Conservation (phyloP, 2,113 vertebrate genomes). For the Mandrillus leucophaeus region DNA sequence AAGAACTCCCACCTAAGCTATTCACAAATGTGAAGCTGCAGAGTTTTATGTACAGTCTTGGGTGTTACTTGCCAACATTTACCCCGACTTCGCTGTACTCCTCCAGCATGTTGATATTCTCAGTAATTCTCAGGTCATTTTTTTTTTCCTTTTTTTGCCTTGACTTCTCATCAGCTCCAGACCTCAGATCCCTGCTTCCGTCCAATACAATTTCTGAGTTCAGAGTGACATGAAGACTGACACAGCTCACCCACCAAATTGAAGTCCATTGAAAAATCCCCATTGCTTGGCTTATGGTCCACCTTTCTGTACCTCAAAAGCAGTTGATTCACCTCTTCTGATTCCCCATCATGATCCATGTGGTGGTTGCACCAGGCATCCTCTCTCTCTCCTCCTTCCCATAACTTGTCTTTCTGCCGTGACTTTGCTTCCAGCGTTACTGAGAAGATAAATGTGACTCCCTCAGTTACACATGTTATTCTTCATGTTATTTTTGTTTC, state of each 20-base stretch:
- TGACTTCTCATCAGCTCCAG: background rate
- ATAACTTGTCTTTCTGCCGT: background rate
- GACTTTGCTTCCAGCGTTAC: background rate
- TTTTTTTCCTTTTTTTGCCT: background rate
- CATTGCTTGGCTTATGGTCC: background rate
- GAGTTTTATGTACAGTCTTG: background rate
- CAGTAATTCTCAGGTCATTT: background rate
- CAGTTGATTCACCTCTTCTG: background rate
- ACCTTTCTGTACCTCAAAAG: background rate
- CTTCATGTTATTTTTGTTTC: background rate
- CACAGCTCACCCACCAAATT: background rate
- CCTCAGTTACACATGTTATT: background rate
- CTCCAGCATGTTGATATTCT: background rate
- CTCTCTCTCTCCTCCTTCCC: background rate
- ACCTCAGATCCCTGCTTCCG: background rate
- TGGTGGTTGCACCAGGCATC: no score
- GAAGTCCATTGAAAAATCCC: background rate
- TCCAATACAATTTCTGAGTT: background rate
- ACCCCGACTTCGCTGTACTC: background rate
- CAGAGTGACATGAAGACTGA: background rate
- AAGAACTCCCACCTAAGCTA: background rate
- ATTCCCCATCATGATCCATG: background rate
- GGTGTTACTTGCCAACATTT: background rate
- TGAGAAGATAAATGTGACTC: background rate
- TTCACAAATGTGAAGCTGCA: background rate